Conservation (phyloP, 2,797 vertebrate species). For the Neosilurus hyrtlii region DNA sequence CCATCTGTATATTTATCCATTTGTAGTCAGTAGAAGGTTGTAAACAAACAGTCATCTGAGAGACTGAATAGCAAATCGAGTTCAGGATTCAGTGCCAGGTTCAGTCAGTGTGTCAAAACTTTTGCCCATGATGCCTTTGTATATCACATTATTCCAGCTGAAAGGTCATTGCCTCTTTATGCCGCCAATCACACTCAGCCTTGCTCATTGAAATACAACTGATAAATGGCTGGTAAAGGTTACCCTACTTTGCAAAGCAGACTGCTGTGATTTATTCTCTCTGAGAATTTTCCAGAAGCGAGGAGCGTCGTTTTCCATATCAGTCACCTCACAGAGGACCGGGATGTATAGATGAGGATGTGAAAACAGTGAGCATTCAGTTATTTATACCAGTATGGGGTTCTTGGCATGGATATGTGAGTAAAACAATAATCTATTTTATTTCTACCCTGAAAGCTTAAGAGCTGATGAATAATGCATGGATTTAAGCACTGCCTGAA, state of each 20-base stretch:
- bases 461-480: neutral
- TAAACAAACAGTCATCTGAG: neutral
- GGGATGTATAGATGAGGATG: neutral
- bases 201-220: slow-evolving; percentile 44
- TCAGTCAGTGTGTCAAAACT: slow-evolving; percentile 35
- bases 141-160: slow-evolving; percentile 39
- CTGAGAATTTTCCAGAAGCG: slow-evolving; percentile 35
- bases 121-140: slow-evolving; percentile 31
- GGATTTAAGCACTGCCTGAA: too few species aligned
- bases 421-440: neutral
- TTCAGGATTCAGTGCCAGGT: slow-evolving; percentile 6
- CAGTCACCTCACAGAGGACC: neutral
- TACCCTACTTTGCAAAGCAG: slow-evolving; percentile 39
- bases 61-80: slow-evolving; percentile 6
- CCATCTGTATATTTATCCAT: neutral
- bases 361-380: neutral
- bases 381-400: neutral
- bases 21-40: neutral
- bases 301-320: slow-evolving; percentile 17
- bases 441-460: neutral
- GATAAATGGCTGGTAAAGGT: slow-evolving; percentile 51
- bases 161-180: slow-evolving; percentile 51
- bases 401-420: neutral
- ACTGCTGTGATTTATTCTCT: slow-evolving; percentile 24
- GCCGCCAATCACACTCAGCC: slow-evolving; percentile 28